These are phyloP conservation scores for Eupithecia insigniata DNA, from an alignment of 2,888 invertebrate genomes.

Conservation along the genomic window DNA sequence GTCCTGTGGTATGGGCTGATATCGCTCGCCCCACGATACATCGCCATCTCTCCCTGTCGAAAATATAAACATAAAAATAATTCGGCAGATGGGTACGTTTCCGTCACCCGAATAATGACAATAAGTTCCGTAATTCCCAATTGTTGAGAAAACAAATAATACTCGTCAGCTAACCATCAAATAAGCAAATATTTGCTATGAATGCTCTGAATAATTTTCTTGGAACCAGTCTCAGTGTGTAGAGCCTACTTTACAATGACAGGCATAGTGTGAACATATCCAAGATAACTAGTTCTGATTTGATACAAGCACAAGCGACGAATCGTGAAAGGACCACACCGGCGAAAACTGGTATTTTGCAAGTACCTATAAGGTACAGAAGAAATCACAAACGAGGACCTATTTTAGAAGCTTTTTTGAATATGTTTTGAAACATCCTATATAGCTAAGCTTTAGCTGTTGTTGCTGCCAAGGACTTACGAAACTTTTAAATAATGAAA, in stretches of 20 bases:
- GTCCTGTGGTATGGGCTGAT: too few relatives aligned
- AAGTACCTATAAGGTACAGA: not conserved
- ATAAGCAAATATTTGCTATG: not conserved
- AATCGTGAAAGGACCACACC: constrained; percentile 20
- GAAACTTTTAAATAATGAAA: not conserved
- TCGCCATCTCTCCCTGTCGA: too few relatives aligned
- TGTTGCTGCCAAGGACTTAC: not conserved
- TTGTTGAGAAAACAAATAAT: not conserved
- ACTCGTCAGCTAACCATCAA: not conserved
- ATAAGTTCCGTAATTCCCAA: not conserved
- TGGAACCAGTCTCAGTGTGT: not conserved
- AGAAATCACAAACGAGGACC: not conserved
- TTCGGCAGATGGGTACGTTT: too few relatives aligned
- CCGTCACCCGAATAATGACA: too few relatives aligned
- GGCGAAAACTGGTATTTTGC: constrained; percentile 16
- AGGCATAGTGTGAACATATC: constrained; percentile 15
- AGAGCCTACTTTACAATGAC: not conserved
- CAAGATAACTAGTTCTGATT: constrained; percentile 22
- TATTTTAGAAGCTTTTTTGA: not conserved
- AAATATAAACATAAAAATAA: too few relatives aligned
- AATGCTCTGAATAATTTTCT: constrained; percentile 1
- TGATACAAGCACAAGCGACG: constrained; percentile 14
- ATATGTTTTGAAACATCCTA: not conserved
- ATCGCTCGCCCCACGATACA: too few relatives aligned
- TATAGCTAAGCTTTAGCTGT: not conserved